Evolutionary conservation across 2,888 invertebrate genomes (phyloP).

Genomic region (Caenorhabditis imperialis): DNA sequence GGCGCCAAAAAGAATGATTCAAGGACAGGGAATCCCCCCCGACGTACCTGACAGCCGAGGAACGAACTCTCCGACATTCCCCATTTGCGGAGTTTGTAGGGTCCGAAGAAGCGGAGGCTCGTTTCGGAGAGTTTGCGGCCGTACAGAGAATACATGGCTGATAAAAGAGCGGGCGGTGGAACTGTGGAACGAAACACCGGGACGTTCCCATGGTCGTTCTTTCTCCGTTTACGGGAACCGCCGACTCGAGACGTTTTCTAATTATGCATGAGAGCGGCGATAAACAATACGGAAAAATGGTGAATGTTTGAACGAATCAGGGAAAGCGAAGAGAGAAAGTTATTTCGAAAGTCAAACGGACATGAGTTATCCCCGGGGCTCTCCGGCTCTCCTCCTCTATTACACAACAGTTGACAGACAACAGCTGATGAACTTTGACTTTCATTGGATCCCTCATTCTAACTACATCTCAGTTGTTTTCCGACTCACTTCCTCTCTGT

Average conservation of each 20-base stretch:
- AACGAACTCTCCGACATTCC: background rate
- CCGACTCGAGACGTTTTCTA: constrained; percentile 4
- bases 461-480: no score
- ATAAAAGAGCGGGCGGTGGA: background rate
- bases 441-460: background rate
- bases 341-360: constrained; percentile 27
- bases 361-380: constrained; percentile 28
- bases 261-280: constrained; percentile 37
- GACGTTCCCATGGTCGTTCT: constrained; percentile 11
- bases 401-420: constrained; percentile 26
- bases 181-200: no score
- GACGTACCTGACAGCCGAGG: constrained; percentile 16
- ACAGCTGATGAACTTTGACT: constrained; percentile 51
- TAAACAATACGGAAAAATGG: no score
- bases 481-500: no score
- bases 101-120: constrained; percentile 15
- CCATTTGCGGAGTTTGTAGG: constrained; percentile 10
- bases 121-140: constrained; percentile 6
- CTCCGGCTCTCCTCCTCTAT: constrained; percentile 1
- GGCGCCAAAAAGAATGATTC: constrained; percentile 6
- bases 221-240: constrained; percentile 16
- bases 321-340: constrained; percentile 2
- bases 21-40: constrained; percentile 11
- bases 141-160: background rate
- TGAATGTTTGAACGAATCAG: no score